Evolutionary conservation across 2,797 vertebrate genomes (phyloP).

Genomic region (Aeoliscus strigatus): DNA sequence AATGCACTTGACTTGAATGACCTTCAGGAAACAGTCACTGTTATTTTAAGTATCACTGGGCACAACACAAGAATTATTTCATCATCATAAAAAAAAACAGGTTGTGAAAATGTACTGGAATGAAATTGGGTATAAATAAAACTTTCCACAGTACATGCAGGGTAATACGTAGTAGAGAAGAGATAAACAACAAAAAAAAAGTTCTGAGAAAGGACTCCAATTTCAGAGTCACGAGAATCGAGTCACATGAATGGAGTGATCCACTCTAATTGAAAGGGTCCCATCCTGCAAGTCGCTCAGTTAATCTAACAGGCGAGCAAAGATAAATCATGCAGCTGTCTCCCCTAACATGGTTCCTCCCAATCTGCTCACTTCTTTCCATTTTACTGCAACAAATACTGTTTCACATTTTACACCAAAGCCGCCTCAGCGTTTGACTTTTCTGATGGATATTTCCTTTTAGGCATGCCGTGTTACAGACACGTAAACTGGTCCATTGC

Average conservation of each 20-base stretch:
- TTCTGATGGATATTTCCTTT: slow-evolving; percentile 30
- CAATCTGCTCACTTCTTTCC: slow-evolving; percentile 47
- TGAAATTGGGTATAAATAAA: slow-evolving; percentile 66
- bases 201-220: slow-evolving; percentile 47
- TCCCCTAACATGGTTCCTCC: slow-evolving; percentile 50
- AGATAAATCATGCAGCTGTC: slow-evolving; percentile 46
- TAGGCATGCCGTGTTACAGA: slow-evolving; percentile 58
- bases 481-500: slow-evolving; percentile 63
- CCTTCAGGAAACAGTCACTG: slow-evolving; percentile 50
- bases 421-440: slow-evolving; percentile 41
- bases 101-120: slow-evolving; percentile 61
- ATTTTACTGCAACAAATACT: slow-evolving; percentile 55
- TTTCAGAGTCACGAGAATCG: slow-evolving; percentile 63
- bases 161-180: slow-evolving; percentile 55
- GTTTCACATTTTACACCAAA: slow-evolving; percentile 54
- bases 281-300: slow-evolving; percentile 43
- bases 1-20: slow-evolving; percentile 40
- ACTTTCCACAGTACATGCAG: slow-evolving; percentile 47
- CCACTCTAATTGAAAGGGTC: slow-evolving; percentile 61
- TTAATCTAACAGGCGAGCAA: slow-evolving; percentile 50
- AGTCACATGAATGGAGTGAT: slow-evolving; percentile 67
- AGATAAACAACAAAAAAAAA: slow-evolving; percentile 42
- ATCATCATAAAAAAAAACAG: slow-evolving; percentile 40
- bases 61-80: slow-evolving; percentile 58
- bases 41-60: slow-evolving; percentile 59